Evolutionary conservation across 1,140 invertebrate genomes (phyloP).

Genomic region (silkworm (Bombyx mori)): DNA sequence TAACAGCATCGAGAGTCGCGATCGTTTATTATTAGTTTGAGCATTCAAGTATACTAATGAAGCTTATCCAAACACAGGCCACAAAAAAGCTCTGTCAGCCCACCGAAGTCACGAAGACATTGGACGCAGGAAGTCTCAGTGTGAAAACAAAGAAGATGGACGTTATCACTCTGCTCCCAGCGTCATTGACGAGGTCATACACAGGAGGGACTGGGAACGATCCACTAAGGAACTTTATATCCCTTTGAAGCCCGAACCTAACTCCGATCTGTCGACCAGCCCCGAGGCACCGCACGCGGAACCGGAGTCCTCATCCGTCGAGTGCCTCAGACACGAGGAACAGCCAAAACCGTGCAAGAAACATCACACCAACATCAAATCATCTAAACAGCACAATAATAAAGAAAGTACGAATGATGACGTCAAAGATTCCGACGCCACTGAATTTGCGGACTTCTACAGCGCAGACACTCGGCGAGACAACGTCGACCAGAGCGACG

Average conservation of each 20-base stretch:
- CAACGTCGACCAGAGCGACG: not conserved
- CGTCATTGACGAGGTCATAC: constrained; percentile 54
- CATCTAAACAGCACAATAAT: constrained; percentile 31
- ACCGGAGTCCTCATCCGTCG: constrained; percentile 15
- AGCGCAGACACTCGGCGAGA: constrained; percentile 27
- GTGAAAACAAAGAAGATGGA: constrained; percentile 25
- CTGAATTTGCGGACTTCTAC: constrained; percentile 39
- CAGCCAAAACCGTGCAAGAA: constrained; percentile 44
- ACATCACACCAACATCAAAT: constrained; percentile 59
- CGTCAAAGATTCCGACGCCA: constrained; percentile 44
- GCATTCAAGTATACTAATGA: no score
- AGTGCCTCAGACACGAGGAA: constrained; percentile 13
- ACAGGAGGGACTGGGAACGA: constrained; percentile 56
- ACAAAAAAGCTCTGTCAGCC: constrained; percentile 42
- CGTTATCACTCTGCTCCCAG: constrained; percentile 59
- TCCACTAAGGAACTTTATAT: constrained; percentile 51
- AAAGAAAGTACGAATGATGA: constrained; percentile 25
- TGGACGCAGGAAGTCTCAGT: constrained; percentile 36
- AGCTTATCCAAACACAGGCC: constrained; percentile 20
- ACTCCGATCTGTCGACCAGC: constrained; percentile 10
- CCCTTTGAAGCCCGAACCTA: constrained; percentile 30
- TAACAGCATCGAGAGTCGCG: no score
- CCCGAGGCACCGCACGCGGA: constrained; percentile 15
- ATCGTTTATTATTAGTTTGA: no score
- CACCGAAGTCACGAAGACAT: constrained; percentile 61